Evolutionary conservation across 2,797 vertebrate genomes (phyloP), one percentile per base, ranked within the genome.

Genomic region (Dicrostonyx torquatus): DNA sequence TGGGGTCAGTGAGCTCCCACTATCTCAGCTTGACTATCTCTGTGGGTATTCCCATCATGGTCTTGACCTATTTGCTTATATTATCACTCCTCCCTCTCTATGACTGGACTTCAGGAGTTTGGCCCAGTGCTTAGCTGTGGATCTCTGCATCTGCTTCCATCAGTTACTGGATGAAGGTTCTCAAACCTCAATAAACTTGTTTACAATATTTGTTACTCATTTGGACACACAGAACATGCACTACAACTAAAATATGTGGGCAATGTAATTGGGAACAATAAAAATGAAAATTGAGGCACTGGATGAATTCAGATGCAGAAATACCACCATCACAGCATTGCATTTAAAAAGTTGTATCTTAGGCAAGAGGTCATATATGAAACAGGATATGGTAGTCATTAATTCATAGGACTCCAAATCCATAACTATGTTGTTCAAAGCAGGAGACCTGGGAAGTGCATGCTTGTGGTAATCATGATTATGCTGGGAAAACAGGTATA

Each of bases 261-360:
- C 13, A 70, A 37, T 55, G 1, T 79, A 24, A 89, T 22, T 75
- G 4, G 45, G 77, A 26, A 43, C 24, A 93, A 83, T 45, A 83
- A 75, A 93, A 92, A 72, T 45, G 10, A 66, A 91, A 79, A 53
- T 6, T 79, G 29, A 82, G 43, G 12, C 62, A 77, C 53, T 62
- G 37, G 13, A 62, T 97, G 17, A 24, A 64, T 60, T n/a, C 9
- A 83, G 4, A 55, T 50, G 4, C 50, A 50, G 45, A 92, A 92
- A 24, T 48, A 43, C 15, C 43, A 31, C 50, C 43, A 85, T 89
- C 15, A 14, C 8, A 70, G 48, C 34, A 86, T 94, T 93, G 55
- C 40, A 88, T 89, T 58, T 20, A 75, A 6, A 72, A 93, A 96
- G 11, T 10, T 94, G 26, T 91, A 88, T 94, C 70, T 79, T 50